Evolutionary conservation across 2,888 invertebrate genomes (phyloP), one percentile per base, ranked within the genome.

Genomic region (Monoplex corrugatus): DNA sequence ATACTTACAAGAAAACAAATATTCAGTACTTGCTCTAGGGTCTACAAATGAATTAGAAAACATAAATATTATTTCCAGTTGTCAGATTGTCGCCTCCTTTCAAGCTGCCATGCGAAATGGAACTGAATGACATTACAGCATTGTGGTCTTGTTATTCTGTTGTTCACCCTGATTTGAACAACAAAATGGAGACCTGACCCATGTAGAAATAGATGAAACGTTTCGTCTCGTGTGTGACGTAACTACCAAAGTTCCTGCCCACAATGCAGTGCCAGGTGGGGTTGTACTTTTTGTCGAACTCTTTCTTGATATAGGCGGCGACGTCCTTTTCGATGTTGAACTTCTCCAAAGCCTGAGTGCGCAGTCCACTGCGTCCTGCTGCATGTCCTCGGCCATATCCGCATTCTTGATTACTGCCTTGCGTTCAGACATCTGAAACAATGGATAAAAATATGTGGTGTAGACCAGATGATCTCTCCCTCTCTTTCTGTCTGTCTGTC

Each of bases 291-390:
- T 99, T 99, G 97, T 99, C 99, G 96, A 99, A 99, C 96, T 99
- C 99, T 96, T 99, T 99, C 97, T 99, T 99, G 96, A 99, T 99
- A 96, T 98, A 99, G 89, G 99, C 99, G 32, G 99, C 99, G 95
- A 99, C 99, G 96, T 99, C 99, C 98, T 99, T 99, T 97, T 99
- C 99, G 99, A 99, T 99, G 96, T 99, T 99, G 96, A 98, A 99
- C 96, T 99, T 99, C 96, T 99, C 99, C 92, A 99, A 97, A 50
- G 99, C 99, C 96, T 99, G 99, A 92, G 99, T 99, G 99, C 99
- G 96, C 99, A 99, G 96, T 99, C 99, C 44, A 99, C 99, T 94
- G 99, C 99, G 96, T 99, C 99, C 96, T 99, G 99, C 97, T 99
- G 99, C 99, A 99, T 99, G 97, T 99, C 99, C 97, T 99, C 99